Evolutionary conservation across 2,113 vertebrate genomes (phyloP).

Genomic region (Varanus komodoensis): DNA sequence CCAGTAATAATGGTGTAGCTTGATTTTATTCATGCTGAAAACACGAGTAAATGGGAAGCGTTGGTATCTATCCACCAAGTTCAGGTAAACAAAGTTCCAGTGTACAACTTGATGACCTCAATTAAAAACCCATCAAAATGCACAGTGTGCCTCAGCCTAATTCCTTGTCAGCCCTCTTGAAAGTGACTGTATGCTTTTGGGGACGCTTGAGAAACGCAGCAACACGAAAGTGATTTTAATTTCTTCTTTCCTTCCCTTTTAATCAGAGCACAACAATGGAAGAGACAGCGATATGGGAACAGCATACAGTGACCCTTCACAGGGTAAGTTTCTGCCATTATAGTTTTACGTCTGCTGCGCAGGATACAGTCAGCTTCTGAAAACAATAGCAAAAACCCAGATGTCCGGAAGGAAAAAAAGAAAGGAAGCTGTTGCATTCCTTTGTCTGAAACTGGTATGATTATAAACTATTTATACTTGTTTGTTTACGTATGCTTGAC

Average conservation of each 20-base stretch:
- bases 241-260: slow-evolving; percentile 52
- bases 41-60: neutral
- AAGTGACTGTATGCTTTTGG: neutral
- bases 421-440: slow-evolving; percentile 81
- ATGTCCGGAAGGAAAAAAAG: slow-evolving; percentile 89
- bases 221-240: slow-evolving; percentile 3
- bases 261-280: slow-evolving; percentile 96
- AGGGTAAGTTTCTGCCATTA: slow-evolving; percentile 85
- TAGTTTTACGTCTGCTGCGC: slow-evolving; percentile 71
- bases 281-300: slow-evolving; percentile 99
- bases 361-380: slow-evolving; percentile 82
- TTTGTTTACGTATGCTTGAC: neutral
- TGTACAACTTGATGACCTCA: slow-evolving; percentile 46
- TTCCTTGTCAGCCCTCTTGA: neutral
- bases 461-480: slow-evolving; percentile 62
- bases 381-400: slow-evolving; percentile 89
- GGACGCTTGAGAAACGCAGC: neutral
- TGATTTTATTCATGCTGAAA: neutral
- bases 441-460: slow-evolving; percentile 76
- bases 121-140: slow-evolving; percentile 14
- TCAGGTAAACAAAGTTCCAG: slow-evolving; percentile 67
- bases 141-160: no score
- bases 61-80: slow-evolving; percentile 33
- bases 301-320: slow-evolving; percentile 99
- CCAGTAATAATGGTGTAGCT: neutral